Conservation (phyloP, 2,888 invertebrate species). For the Agrypnus murinus region DNA sequence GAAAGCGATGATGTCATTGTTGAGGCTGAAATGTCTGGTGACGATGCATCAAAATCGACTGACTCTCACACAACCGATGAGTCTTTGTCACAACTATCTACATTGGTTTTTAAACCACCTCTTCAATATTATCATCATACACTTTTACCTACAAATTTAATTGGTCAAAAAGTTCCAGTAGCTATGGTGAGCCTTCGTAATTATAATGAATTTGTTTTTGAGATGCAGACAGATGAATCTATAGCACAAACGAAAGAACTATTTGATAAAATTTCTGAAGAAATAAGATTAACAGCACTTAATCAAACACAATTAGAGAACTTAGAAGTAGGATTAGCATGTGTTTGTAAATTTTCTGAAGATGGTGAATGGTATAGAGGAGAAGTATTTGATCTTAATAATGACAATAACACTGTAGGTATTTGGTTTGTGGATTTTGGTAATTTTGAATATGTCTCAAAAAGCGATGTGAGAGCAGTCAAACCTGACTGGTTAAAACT, state of each 20-base stretch:
- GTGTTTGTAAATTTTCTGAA: conserved; percentile 76
- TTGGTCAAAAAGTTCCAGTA: conserved; percentile 67
- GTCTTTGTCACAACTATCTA: not conserved
- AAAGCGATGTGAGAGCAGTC: conserved; percentile 72
- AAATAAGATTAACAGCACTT: conserved; percentile 72
- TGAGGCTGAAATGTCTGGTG: conserved; percentile 65
- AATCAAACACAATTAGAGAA: conserved; percentile 71
- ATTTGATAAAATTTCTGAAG: conserved; percentile 72
- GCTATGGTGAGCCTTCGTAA: conserved; percentile 65
- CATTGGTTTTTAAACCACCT: not conserved
- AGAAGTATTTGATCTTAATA: conserved; percentile 73
- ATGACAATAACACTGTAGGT: conserved; percentile 69
- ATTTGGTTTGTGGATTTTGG: conserved; percentile 87
- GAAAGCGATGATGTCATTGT: conserved; percentile 53
- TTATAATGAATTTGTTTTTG: conserved; percentile 61
- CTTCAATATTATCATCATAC: conserved; percentile 61
- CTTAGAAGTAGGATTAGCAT: conserved; percentile 74
- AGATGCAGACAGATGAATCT: conserved; percentile 41
- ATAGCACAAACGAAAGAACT: conserved; percentile 68
- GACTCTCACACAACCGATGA: not conserved
- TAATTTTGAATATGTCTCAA: conserved; percentile 75
- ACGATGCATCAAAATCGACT: not conserved
- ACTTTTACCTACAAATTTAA: conserved; percentile 61
- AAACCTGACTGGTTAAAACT: conserved; percentile 72
- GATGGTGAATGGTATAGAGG: conserved; percentile 85